Conservation (phyloP, 1,140 invertebrate species). For the Cyclina sinensis region DNA sequence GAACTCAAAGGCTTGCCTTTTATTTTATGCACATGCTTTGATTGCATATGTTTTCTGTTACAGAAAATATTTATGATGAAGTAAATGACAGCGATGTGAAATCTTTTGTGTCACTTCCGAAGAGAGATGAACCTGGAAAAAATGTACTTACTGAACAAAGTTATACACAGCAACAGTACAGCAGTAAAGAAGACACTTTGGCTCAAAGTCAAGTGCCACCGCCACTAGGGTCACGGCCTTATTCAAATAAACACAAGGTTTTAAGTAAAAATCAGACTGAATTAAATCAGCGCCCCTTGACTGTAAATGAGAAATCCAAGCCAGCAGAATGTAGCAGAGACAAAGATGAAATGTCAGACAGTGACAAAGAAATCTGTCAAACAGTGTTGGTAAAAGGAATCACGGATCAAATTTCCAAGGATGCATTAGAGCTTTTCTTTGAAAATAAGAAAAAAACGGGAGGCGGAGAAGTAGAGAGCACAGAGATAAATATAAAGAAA, state of each 20-base stretch:
- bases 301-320: too few relatives aligned
- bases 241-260: not conserved
- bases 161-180: not conserved
- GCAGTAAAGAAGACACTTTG: too few relatives aligned
- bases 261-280: not conserved
- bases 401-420: not conserved
- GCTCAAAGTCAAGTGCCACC: not conserved
- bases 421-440: conserved; percentile 33
- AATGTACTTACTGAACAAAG: too few relatives aligned
- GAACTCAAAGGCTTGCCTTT: too few relatives aligned
- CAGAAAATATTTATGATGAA: conserved; percentile 18
- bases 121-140: not conserved
- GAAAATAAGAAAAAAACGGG: conserved; percentile 38
- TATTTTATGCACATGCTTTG: too few relatives aligned
- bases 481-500: conserved; percentile 13
- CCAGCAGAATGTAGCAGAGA: not conserved
- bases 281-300: too few relatives aligned
- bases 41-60: too few relatives aligned
- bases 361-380: not conserved
- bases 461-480: conserved; percentile 12
- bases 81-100: not conserved
- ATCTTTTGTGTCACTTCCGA: not conserved
- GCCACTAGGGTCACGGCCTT: not conserved
- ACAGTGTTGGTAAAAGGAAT: conserved; percentile 22
- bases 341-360: not conserved